Evolutionary conservation across 1,140 invertebrate species (phyloP).

Genomic region (Harlomillsia oculata): DNA sequence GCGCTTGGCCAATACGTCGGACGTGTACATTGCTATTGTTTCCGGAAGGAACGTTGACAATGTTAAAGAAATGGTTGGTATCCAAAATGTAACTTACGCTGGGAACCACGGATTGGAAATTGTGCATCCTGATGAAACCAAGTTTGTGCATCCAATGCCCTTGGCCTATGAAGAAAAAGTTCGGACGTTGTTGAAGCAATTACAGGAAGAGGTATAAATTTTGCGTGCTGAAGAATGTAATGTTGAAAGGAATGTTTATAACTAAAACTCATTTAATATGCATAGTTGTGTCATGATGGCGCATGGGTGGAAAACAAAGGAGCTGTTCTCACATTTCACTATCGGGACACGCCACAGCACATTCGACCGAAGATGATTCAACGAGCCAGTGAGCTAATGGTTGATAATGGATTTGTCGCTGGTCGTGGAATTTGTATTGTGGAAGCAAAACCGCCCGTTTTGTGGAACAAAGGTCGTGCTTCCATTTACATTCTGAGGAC

Average conservation of each 20-base stretch:
- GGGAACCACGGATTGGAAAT: conserved; percentile 84
- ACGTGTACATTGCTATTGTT: conserved; percentile 78
- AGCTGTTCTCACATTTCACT: conserved; percentile 75
- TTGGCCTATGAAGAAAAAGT: conserved; percentile 73
- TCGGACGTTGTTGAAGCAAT: conserved; percentile 59
- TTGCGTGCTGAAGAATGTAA: neutral
- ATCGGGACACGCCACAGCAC: conserved; percentile 61
- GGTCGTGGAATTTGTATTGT: conserved; percentile 67
- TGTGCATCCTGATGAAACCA: conserved; percentile 76
- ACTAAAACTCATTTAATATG: neutral
- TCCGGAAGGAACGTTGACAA: conserved; percentile 77
- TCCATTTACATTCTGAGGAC: conserved; percentile 81
- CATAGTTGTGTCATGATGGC: conserved; percentile 67
- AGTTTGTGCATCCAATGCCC: conserved; percentile 82
- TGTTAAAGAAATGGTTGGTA: conserved; percentile 79
- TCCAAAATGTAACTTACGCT: conserved; percentile 79
- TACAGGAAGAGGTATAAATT: conserved; percentile 63
- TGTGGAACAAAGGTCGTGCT: conserved; percentile 80
- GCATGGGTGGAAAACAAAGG: conserved; percentile 90
- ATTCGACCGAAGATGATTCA: conserved; percentile 50
- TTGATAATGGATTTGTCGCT: conserved; percentile 60
- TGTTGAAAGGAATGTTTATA: neutral
- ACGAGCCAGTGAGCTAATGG: conserved; percentile 55
- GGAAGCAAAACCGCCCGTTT: conserved; percentile 76
- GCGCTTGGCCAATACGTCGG: conserved; percentile 71